These are phyloP conservation scores for Paramisgurnus dabryanus DNA, from an alignment of 2,113 vertebrate genomes.

Conservation along the genomic window DNA sequence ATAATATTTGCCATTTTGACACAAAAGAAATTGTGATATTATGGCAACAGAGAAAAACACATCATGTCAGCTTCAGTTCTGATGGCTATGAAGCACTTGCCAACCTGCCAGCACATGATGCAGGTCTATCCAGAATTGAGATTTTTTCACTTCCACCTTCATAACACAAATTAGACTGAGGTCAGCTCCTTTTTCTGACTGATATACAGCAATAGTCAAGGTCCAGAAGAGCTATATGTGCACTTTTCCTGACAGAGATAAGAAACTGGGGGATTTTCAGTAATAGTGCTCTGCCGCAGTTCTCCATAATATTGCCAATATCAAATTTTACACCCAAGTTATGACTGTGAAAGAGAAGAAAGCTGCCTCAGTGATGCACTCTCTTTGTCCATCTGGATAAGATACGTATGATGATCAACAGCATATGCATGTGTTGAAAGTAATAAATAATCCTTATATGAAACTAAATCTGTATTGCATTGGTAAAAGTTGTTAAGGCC, in stretches of 20 bases:
- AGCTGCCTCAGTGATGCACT: not conserved
- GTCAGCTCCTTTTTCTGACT: constrained; percentile 57
- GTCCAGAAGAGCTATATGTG: constrained; percentile 35
- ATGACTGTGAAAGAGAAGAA: constrained; percentile 26
- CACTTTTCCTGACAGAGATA: constrained; percentile 41
- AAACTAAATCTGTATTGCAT: constrained; percentile 30
- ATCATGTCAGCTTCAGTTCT: constrained; percentile 46
- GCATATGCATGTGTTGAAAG: constrained; percentile 11
- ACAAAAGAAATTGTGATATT: constrained; percentile 27
- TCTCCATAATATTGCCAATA: constrained; percentile 13
- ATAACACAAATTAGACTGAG: constrained; percentile 66
- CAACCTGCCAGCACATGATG: constrained; percentile 56
- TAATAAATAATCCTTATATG: constrained; percentile 10
- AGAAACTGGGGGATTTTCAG: constrained; percentile 23
- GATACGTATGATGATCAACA: constrained; percentile 33
- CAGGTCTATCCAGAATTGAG: constrained; percentile 62
- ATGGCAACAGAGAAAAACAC: constrained; percentile 23
- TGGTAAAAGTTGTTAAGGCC: constrained; percentile 9
- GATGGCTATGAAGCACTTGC: constrained; percentile 59
- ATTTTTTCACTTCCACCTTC: constrained; percentile 34
- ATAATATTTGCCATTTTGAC: not conserved
- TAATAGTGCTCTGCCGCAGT: not conserved
- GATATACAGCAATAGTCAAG: constrained; percentile 29
- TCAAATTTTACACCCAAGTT: constrained; percentile 12
- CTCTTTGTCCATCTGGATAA: constrained; percentile 41